Evolutionary conservation across 2,113 vertebrate species (phyloP), one percentile per base, ranked within the genome.

Genomic region (Bambusicola thoracicus): DNA sequence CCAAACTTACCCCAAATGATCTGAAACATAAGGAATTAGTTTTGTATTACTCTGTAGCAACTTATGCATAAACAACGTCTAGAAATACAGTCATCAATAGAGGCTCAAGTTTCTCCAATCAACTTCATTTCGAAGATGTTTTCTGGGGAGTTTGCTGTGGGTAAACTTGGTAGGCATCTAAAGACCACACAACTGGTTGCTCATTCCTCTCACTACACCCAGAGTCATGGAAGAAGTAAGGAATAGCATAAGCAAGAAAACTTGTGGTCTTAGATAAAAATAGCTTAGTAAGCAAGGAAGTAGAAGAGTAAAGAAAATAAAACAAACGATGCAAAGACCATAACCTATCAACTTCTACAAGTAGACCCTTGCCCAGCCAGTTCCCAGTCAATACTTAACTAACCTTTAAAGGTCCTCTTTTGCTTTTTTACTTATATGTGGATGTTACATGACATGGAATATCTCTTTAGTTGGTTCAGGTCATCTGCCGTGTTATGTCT

Each of bases 401-500:
- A 46, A 20, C 3, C 4, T 16, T 15, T 51, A 34, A 55, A 25
- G 59, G 13, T 2, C 1, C 1, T 0, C 7, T 53, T 55, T 74
- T 20, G 41, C 11, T 22, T 82, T 86, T 76, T 34, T 72, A 16
- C 24, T 46, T 21, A 10, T 18, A 24, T 41, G 55, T 56, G 18
- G 17, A 56, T 8, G 8, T 32, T 30, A 36, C 24, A 20, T 14
- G 36, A 2, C 24, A 62, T 18, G 22, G 10, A 69, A 69, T 75
- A 44, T 32, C 55, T 38, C 32, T 59, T 53, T 7, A 38, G 11
- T 24, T 84, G n/a, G 8, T 29, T 76, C 7, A 2, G 9, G 12
- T 36, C 13, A 63, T 10, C 21, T 76, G 7, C 13, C 43, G 24
- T 10, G 4, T 93, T 61, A 5, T 69, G 21, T 65, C 16, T 11